phyloP scores from a whole-genome alignment of 30 jellyfish, hydroid and myxozoan genomes.

The Pelagia noctiluca region DNA sequence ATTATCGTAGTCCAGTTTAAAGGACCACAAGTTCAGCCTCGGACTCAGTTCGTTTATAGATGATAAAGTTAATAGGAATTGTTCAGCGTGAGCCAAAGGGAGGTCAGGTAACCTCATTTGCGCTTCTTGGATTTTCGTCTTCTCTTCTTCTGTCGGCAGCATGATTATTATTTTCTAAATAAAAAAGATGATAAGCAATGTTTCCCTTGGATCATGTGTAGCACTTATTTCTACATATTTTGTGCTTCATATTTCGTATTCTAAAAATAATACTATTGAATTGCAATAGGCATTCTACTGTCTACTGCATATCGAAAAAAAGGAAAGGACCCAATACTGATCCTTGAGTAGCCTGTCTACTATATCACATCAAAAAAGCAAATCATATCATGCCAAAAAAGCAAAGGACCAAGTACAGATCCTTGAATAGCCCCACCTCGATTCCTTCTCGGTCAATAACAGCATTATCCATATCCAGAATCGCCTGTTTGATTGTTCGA shows the following conservation, averaged over 20 bases:
- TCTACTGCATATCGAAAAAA: too few species aligned
- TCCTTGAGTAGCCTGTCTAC: too few species aligned
- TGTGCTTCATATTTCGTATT: too few species aligned
- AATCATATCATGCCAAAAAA: background rate
- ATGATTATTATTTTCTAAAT: slow-evolving; percentile 88
- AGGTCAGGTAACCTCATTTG: slow-evolving; percentile 95
- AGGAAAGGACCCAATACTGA: too few species aligned
- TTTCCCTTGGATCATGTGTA: too few species aligned
- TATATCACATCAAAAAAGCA: background rate
- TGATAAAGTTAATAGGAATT: slow-evolving; percentile 84
- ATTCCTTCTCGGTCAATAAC: slow-evolving; percentile 98
- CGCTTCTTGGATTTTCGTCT: slow-evolving; percentile 96
- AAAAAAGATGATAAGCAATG: background rate
- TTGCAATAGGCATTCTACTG: too few species aligned
- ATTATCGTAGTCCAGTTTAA: slow-evolving; percentile 90
- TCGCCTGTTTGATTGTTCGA: slow-evolving; percentile 97
- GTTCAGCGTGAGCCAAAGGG: slow-evolving; percentile 99
- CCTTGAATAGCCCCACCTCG: slow-evolving; percentile 80
- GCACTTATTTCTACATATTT: too few species aligned
- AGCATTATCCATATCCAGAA: slow-evolving; percentile 98
- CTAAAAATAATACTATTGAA: too few species aligned
- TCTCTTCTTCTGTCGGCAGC: slow-evolving; percentile 99
- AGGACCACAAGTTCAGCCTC: slow-evolving; percentile 94
- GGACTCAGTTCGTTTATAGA: slow-evolving; percentile 95
- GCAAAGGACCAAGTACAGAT: too few species aligned